A percentile compares a stretch with the other conserved stretches of the same genome.
Evolutionary conservation across 2,113 vertebrate species (phyloP).

Genomic region (Hassar affinis): DNA sequence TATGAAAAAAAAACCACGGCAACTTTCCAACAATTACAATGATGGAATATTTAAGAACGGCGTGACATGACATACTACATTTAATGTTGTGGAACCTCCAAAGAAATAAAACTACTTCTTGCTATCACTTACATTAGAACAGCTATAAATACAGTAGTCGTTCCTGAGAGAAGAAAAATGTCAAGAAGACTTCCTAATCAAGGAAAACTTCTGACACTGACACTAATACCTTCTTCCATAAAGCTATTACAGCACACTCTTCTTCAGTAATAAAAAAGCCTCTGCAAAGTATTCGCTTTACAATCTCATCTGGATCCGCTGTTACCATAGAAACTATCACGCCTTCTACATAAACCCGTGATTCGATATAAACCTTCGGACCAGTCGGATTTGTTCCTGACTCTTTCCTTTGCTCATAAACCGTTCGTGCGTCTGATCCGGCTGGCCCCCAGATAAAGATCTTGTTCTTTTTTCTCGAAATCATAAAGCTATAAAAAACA

Average conservation of each 20-base stretch:
- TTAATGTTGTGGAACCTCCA: not conserved
- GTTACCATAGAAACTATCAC: not conserved
- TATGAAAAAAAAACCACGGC: too few species aligned
- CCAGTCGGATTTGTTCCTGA: not conserved
- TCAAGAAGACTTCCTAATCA: not conserved
- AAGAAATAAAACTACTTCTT: not conserved
- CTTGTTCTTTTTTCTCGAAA: not conserved
- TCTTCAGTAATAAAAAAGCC: too few species aligned
- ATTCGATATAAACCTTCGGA: not conserved
- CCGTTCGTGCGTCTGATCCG: not conserved
- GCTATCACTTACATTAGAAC: not conserved
- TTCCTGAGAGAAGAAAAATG: not conserved
- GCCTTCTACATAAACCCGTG: not conserved
- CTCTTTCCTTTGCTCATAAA: not conserved
- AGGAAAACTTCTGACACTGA: not conserved
- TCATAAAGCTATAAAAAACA: slow-evolving; percentile 52
- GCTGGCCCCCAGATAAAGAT: slow-evolving; percentile 30
- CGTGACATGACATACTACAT: not conserved
- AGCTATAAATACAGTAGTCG: not conserved
- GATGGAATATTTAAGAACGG: not conserved
- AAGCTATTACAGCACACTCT: too few species aligned
- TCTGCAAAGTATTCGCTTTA: not conserved
- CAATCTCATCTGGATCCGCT: not conserved
- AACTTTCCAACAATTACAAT: not conserved
- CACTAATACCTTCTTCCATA: not conserved